Evolutionary conservation across 2,888 invertebrate species (phyloP).

Genomic region (Eudiplozoon nipponicum): DNA sequence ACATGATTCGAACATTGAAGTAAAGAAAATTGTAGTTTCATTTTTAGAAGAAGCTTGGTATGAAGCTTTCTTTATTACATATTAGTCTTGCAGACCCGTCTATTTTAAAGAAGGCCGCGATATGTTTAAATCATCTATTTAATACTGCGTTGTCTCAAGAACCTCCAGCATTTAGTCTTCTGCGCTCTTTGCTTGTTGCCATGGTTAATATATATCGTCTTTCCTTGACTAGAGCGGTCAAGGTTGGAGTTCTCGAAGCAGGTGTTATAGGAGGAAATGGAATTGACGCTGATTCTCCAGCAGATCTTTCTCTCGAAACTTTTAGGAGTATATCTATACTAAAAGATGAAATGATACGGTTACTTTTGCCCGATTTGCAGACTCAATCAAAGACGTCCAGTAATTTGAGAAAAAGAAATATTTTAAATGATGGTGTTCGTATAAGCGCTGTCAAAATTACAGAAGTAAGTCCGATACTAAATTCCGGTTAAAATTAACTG

Average conservation of each 20-base stretch:
- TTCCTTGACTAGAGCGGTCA: neutral
- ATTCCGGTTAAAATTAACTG: too few species aligned
- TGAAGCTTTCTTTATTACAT: neutral
- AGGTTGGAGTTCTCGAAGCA: neutral
- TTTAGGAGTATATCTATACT: neutral
- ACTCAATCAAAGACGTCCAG: neutral
- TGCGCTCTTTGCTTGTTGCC: neutral
- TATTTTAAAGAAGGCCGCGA: neutral
- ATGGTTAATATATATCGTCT: neutral
- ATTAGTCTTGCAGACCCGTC: neutral
- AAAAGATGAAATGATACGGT: constrained; percentile 1
- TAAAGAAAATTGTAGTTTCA: neutral
- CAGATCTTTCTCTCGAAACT: neutral
- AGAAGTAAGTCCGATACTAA: too few species aligned
- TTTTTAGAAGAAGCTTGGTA: constrained; percentile 1
- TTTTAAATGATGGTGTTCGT: too few species aligned
- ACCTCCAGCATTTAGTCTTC: neutral
- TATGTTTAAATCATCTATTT: neutral
- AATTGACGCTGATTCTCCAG: neutral
- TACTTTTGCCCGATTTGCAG: neutral
- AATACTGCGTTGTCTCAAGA: neutral
- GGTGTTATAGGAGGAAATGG: neutral
- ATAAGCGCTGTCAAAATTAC: too few species aligned
- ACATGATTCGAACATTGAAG: neutral
- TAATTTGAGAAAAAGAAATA: too few species aligned